Conservation (phyloP, 2,888 invertebrate genomes). For the Tryphoninae sp. region DNA sequence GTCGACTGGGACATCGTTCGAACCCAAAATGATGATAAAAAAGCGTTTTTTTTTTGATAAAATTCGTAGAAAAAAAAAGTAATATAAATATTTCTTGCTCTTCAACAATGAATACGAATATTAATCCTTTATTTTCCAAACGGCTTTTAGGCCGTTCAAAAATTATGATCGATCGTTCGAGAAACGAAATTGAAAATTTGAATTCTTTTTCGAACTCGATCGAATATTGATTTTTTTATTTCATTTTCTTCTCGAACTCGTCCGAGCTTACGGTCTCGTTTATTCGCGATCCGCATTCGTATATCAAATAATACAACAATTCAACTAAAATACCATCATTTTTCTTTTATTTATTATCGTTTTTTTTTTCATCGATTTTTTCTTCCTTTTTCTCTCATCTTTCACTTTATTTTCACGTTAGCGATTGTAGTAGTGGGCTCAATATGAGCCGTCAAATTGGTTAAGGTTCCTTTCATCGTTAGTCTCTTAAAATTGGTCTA, state of each 20-base stretch:
- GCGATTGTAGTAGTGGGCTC: conserved; percentile 74
- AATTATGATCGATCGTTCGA: too few species aligned
- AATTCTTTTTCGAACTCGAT: too few species aligned
- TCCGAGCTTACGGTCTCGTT: not conserved
- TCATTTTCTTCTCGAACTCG: too few species aligned
- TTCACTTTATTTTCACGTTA: conserved; percentile 41
- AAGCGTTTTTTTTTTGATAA: not conserved
- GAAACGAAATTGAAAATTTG: too few species aligned
- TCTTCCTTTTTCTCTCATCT: conserved; percentile 11
- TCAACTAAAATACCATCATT: conserved; percentile 76
- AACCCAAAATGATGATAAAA: not conserved
- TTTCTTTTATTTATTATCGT: conserved; percentile 65
- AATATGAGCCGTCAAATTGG: conserved; percentile 78
- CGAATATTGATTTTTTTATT: too few species aligned
- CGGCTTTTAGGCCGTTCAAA: too few species aligned
- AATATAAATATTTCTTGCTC: too few species aligned
- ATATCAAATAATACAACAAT: conserved; percentile 72
- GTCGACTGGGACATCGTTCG: not conserved
- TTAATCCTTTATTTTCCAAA: too few species aligned
- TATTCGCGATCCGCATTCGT: conserved; percentile 34
- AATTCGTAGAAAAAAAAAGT: not conserved
- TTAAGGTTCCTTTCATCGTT: conserved; percentile 61
- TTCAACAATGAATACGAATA: too few species aligned
- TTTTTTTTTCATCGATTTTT: conserved; percentile 14
- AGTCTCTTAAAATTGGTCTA: conserved; percentile 69